phyloP scores from a whole-genome alignment of 2,113 vertebrate species.

The Nipponia nippon region DNA sequence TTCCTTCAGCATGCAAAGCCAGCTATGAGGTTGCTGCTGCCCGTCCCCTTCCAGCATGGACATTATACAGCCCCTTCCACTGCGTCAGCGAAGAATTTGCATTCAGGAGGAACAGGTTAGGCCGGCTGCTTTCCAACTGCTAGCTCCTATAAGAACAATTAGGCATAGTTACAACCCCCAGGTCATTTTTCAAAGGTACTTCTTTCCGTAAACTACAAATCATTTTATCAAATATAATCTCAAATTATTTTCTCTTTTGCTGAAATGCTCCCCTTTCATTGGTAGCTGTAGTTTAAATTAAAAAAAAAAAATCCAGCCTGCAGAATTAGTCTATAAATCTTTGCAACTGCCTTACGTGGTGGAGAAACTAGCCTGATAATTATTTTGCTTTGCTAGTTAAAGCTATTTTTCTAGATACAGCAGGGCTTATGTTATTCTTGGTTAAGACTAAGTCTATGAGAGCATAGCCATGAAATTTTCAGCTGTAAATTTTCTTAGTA shows the following conservation, averaged over 20 bases:
- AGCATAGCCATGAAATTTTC: not conserved
- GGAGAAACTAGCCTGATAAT: not conserved
- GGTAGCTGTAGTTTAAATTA: not conserved
- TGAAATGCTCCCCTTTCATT: not conserved
- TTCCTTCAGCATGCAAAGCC: not conserved
- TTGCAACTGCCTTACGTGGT: not conserved
- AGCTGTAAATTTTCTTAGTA: not conserved
- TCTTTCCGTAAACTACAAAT: not conserved
- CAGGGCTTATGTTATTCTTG: not conserved
- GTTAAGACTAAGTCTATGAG: not conserved
- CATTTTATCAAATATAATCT: not conserved
- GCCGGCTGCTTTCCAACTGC: not conserved
- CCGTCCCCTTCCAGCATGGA: not conserved
- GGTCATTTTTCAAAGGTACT: constrained; percentile 11
- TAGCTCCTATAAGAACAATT: constrained; percentile 12
- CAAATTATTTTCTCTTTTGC: not conserved
- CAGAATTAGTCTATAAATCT: not conserved
- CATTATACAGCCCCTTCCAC: not conserved
- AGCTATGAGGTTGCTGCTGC: not conserved
- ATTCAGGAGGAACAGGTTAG: constrained; percentile 54
- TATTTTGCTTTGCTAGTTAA: not conserved
- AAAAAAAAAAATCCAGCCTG: not conserved
- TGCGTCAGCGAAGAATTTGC: constrained; percentile 1
- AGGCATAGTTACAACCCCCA: not conserved
- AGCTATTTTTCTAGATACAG: not conserved